A percentile compares a stretch with the other conserved stretches of the same genome.
phyloP scores from a whole-genome alignment of 2,888 invertebrate species.

The Clostera curtula region DNA sequence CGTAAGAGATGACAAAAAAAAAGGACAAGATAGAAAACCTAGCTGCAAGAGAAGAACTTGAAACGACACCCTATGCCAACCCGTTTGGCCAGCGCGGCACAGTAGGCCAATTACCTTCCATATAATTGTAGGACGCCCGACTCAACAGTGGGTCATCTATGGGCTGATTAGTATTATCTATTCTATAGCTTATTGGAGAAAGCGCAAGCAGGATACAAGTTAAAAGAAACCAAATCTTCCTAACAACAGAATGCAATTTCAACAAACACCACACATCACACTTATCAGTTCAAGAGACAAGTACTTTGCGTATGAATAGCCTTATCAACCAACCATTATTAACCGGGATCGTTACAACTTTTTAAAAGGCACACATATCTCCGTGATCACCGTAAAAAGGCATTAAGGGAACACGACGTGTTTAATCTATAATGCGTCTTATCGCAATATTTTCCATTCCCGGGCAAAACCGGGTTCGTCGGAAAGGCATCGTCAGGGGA shows the following conservation, averaged over 20 bases:
- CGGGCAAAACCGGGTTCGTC: constrained; percentile 57
- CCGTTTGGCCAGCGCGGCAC: no score
- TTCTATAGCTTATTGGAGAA: no score
- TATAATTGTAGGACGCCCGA: no score
- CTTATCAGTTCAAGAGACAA: constrained; percentile 18
- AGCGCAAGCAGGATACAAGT: no score
- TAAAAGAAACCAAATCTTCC: not conserved
- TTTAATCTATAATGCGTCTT: constrained; percentile 75
- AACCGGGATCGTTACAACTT: constrained; percentile 50
- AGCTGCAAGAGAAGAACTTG: no score
- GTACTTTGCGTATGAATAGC: constrained; percentile 40
- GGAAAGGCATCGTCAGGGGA: constrained; percentile 67
- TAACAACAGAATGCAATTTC: not conserved
- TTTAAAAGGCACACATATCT: constrained; percentile 38
- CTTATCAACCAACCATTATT: constrained; percentile 52
- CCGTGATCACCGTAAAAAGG: constrained; percentile 51
- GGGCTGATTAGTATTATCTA: no score
- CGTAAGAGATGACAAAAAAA: no score
- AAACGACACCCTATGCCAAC: no score
- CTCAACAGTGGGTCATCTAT: no score
- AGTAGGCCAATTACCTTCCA: no score
- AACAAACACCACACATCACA: constrained; percentile 8
- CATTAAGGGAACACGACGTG: constrained; percentile 59
- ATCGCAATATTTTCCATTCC: constrained; percentile 76
- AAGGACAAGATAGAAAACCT: no score